Conservation (phyloP, 2,797 vertebrate genomes). For the Pantherophis alleghaniensis region DNA sequence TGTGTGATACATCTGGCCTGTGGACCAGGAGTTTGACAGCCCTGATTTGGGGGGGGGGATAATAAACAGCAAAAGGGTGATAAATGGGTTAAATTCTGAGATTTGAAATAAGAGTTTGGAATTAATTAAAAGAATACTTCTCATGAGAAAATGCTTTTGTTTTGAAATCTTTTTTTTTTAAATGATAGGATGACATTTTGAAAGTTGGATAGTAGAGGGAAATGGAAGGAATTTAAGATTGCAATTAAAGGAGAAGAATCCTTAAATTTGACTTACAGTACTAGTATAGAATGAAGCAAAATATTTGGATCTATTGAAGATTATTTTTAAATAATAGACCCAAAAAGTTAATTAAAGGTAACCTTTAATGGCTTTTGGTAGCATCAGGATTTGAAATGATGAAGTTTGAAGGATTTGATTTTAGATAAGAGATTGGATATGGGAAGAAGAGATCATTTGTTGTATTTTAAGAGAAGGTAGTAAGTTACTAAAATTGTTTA, state of each 20-base stretch:
- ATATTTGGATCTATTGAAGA: neutral
- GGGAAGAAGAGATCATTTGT: neutral
- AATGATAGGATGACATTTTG: no score
- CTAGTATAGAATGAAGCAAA: neutral
- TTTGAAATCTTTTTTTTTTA: no score
- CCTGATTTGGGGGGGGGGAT: no score
- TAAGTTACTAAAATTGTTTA: neutral
- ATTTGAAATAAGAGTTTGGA: no score
- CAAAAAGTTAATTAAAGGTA: neutral
- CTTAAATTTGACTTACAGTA: neutral
- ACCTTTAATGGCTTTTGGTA: neutral
- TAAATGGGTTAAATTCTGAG: no score
- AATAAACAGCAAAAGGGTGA: no score
- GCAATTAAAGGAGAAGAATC: neutral
- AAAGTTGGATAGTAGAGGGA: no score
- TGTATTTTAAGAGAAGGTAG: neutral
- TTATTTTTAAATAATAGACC: neutral
- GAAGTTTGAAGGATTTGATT: neutral
- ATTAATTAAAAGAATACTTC: no score
- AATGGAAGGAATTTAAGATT: no score
- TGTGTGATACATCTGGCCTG: rapidly evolving
- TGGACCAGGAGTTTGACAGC: no score
- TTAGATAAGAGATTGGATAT: neutral
- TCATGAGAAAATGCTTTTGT: no score
- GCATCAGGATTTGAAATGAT: neutral